Conservation (phyloP, 2,113 vertebrate genomes). For the Hemiprocne comata region DNA sequence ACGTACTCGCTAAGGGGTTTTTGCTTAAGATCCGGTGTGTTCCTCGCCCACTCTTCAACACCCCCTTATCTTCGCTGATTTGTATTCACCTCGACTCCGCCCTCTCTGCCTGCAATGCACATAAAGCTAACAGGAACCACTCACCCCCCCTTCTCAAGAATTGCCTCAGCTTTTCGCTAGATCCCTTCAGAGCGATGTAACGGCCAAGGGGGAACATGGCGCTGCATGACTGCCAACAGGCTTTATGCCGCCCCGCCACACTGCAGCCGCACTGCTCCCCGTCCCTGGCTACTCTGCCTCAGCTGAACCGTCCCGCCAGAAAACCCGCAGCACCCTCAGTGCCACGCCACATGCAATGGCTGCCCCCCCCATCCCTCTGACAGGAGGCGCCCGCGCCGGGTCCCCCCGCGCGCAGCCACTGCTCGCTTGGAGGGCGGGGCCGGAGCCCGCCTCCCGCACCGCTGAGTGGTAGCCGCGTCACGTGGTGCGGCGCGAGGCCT, state of each 20-base stretch:
- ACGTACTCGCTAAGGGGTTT: rapidly evolving
- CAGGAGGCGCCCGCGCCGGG: too few species aligned
- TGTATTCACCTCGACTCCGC: neutral
- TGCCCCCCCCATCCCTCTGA: too few species aligned
- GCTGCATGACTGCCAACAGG: rapidly evolving
- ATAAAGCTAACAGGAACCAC: neutral
- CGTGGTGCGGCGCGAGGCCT: neutral
- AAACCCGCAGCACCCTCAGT: too few species aligned
- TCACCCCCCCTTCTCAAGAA: rapidly evolving
- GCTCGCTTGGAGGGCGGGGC: too few species aligned
- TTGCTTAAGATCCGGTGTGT: rapidly evolving
- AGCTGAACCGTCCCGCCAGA: too few species aligned
- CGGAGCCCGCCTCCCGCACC: too few species aligned
- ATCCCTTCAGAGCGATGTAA: rapidly evolving
- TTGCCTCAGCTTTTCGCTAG: neutral
- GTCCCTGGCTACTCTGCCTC: too few species aligned
- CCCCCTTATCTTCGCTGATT: neutral
- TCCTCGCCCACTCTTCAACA: rapidly evolving
- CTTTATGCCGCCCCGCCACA: rapidly evolving
- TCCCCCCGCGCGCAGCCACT: too few species aligned
- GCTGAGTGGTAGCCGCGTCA: neutral
- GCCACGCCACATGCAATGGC: too few species aligned
- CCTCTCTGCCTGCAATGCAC: neutral
- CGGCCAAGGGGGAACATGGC: rapidly evolving
- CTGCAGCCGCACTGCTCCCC: rapidly evolving